Base-by-base conservation (phyloP, 2,797 vertebrate species). In the Aythya fuligula region DNA sequence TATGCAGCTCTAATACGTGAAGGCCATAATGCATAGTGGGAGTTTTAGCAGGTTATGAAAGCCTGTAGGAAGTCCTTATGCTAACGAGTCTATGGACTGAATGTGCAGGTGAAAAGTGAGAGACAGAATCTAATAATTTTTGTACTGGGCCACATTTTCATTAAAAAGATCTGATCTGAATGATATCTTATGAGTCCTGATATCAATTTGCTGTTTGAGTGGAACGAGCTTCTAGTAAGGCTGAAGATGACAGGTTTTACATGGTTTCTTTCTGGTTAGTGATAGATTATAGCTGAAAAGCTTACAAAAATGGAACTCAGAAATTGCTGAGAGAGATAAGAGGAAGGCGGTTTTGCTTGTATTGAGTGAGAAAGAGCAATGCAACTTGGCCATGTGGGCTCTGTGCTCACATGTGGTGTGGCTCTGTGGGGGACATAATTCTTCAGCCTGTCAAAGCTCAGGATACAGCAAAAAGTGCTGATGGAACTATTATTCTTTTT, bases 381-480 rank as follows among this genome's bases (percentile, higher is more conserved):
- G 43, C 30, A 67, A 6, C 28, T 62, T 41, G 80, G 67, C 61
- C 69, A 45, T 85, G 67, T 36, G 84, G 72, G 65, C 69, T 94
- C 87, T 89, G 82, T 62, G 70, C 87, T 94, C 69, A 65, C 69
- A 65, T 8, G 15, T 53, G 66, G 36, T 69, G 93, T 90, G 62
- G 36, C 89, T 87, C 75, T 78, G 87, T 36, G 30, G 75, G 57
- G 61, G 38, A 89, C 62, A 71, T 80, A 24, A 57, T 58, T 87
- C 83, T 90, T 58, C 28, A 75, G 30, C 73, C 58, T 95, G 87
- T 47, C 72, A 71, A 89, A 92, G 69, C 89, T 85, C 61, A 80
- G 72, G 54, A 28, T 65, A 39, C 1, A 14, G 51, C 41, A 87
- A 13, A 67, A 80, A 75, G 49, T 90, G 91, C 62, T 85, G 72